Base-by-base conservation (phyloP, 2,797 vertebrate species). In the Betta splendens region DNA sequence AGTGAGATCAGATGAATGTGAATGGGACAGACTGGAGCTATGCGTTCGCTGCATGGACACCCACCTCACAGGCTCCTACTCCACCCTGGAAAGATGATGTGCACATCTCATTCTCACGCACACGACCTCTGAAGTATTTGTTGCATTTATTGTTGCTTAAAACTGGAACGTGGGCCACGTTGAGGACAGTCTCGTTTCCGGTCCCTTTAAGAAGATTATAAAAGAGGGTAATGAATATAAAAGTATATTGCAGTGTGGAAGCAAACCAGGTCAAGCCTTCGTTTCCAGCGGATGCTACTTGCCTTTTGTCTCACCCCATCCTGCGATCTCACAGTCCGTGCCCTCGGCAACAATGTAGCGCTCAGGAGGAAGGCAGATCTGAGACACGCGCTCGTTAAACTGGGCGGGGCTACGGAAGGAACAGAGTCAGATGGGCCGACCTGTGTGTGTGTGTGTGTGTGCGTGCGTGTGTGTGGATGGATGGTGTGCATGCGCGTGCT, bases 241-340 rank as follows among this genome's bases (percentile, higher is more conserved):
- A 62, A 36, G 31, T 48, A 48, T 32, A n/a, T 12, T 31, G 29
- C 32, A 32, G 38, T 54, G 60, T 39, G 28, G 56, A 26, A 10
- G 53, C 32, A 43, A 12, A 45, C 51, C 31, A 20, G 21, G 29
- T 35, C 25, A 31, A 18, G 21, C 33, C 25, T 36, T 53, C 25
- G 10, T 31, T 33, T 59, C 37, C 3, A 55, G 36, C 48, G 54
- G 35, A 68, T 68, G 56, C 3, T 36, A 36, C 83, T 88, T 89
- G 94, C 97, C 96, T 94, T 83, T 90, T 5, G 95, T 96, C 65
- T 97, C 96, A 1, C 96, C 95, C 96, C 95, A 98, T 61, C 97
- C 96, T 0, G 97, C 94, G 0, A 99, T 96, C 89, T 99, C 97
- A 16, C 97, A 99, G 25, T 17, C 0, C 0, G 94, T 98, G 22